Base-by-base conservation (phyloP, 2,797 vertebrate species). In the Psittacula derbiana region DNA sequence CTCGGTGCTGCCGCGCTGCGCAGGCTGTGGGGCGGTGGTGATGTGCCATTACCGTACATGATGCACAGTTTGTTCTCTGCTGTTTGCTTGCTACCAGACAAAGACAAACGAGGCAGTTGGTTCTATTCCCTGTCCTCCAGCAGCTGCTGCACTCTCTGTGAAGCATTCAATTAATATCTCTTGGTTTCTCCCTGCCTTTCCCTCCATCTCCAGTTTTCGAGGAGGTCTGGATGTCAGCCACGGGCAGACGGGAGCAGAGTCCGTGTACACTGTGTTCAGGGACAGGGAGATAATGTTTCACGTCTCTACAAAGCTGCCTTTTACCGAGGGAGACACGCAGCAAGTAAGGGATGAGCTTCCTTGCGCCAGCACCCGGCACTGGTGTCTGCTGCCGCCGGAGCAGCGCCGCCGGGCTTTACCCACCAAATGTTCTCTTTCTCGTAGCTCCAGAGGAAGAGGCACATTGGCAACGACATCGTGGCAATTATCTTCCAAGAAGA, bases 281-380 rank as follows among this genome's bases (percentile, higher is more conserved):
- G 99, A 98, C 96, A 98, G 98, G 95, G 99, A 99, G 98, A 99
- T 99, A 90, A 99, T 99, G 99, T 99, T 99, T 96, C 99, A 99
- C 0, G 99, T 99, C 88, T 99, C 99, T 47, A 99, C 99, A 61
- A 99, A 99, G 97, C 98, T 99, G 91, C 99, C 99, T 12, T 99
- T 99, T 94, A 99, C 99, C 0, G 99, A 99, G 90, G 99, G 99
- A 78, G 99, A 99, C 30, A 90, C 98, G 4, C 99, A 99, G 80
- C 99, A 99, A 99, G 99, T 99, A 98, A 93, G 95, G 33, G 60
- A 23, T 4, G 80, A 30, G 60, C 43, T 47, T 33, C 61, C 67
- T 16, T 6, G 30, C 13, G 15, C 57, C 57, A 58, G 33, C 33
- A 16, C 43, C 44, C 0, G 0, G 66, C 8, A 10, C 64, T 21